Evolutionary conservation across 1,140 invertebrate genomes (phyloP), one percentile per base, ranked within the genome.

Genomic region (Chionoecetes opilio): DNA sequence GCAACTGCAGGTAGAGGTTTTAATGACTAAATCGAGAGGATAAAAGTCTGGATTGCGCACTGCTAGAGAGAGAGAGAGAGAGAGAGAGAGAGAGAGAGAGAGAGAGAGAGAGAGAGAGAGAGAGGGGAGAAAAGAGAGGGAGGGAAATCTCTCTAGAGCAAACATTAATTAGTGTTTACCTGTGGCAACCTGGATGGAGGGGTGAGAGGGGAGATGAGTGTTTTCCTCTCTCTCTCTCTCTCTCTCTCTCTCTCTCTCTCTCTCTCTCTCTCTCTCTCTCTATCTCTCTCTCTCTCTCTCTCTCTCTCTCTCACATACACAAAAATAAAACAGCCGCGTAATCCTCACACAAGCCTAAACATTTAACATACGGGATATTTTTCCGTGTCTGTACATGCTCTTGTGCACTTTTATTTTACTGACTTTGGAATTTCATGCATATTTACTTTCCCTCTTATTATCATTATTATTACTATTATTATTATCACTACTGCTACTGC

Each of bases 111-210:
- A 75, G 63, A 75, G 63, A 63, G 53, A 63, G 53, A 63, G 53
- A 63, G 53, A 75, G 63, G n/a, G 63, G 14, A 14, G 14, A 14
- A 75, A 26, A 75, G 63, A 75, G 63, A n/a, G 21, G n/a, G 26
- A n/a, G 21, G n/a, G 63, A n/a, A 5, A 75, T 75, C 63, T 75
- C n/a, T 75, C 26, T 75, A 75, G 63, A 75, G 63, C 63, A 75
- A 75, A 75, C 63, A 75, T 75, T 75, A 75, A 75, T 75, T 75
- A 75, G 63, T 75, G 63, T 75, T 75, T 75, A 75, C 63, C 63
- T n/a, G 63, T 75, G 63, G 63, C n/a, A 26, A n/a, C 63, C 63
- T n/a, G n/a, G 63, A 75, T 75, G 63, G n/a, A 75, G 63, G 63
- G 63, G 63, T n/a, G 63, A 75, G n/a, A 21, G 63, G 63, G 21